These are phyloP conservation scores for Caloenas nicobarica DNA, from an alignment of 2,113 vertebrate genomes.

Conservation along the genomic window DNA sequence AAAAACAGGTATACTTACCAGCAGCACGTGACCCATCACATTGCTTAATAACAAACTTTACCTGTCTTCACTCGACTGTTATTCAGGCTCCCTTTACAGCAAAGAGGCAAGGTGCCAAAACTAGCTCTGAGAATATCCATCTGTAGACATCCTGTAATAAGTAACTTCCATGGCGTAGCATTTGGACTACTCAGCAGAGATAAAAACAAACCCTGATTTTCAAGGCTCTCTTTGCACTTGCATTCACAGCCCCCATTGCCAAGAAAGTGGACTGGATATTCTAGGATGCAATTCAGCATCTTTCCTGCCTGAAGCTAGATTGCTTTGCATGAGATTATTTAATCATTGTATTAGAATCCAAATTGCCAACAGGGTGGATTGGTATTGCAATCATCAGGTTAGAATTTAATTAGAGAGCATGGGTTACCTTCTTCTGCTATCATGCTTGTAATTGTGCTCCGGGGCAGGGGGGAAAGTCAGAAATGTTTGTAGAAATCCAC, in stretches of 20 bases:
- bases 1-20: not conserved
- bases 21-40: not conserved
- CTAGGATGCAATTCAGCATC: not conserved
- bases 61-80: not conserved
- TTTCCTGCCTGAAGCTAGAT: constrained; percentile 53
- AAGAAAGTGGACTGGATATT: not conserved
- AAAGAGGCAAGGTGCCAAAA: not conserved
- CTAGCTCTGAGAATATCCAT: not conserved
- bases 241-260: not conserved
- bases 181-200: not conserved
- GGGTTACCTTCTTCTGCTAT: not conserved
- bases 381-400: constrained; percentile 3
- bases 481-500: not conserved
- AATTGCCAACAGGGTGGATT: constrained; percentile 32
- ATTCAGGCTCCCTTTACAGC: not conserved
- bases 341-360: constrained; percentile 45
- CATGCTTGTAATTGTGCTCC: constrained; percentile 10
- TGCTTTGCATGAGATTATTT: constrained; percentile 57
- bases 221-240: not conserved
- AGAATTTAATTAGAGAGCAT: constrained; percentile 31
- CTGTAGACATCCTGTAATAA: not conserved
- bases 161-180: not conserved
- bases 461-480: not conserved
- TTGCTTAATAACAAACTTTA: not conserved
- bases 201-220: not conserved